Conservation (phyloP, 2,113 vertebrate genomes). For the Takifugu flavidus region DNA sequence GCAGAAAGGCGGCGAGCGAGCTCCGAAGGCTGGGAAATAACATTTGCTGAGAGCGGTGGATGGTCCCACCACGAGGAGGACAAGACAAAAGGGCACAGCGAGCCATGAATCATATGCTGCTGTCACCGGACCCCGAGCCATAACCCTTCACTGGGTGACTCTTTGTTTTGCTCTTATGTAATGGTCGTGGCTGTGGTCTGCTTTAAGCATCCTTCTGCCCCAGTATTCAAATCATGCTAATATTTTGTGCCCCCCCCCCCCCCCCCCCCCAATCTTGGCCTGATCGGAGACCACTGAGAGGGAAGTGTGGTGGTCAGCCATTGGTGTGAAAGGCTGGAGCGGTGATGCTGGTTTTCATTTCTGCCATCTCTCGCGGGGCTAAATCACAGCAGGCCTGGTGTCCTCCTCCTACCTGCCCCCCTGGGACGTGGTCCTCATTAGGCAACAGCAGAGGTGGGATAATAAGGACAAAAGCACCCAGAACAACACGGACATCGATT, state of each 20-base stretch:
- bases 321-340: conserved; percentile 20
- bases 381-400: conserved; percentile 35
- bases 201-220: conserved; percentile 54
- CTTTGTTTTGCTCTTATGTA: conserved; percentile 68
- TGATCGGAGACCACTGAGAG: conserved; percentile 8
- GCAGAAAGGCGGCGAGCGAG: conserved; percentile 8
- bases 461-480: conserved; percentile 50
- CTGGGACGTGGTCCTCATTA: conserved; percentile 40
- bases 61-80: conserved; percentile 63
- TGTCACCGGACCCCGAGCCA: conserved; percentile 70
- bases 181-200: conserved; percentile 53
- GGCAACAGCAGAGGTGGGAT: conserved; percentile 34
- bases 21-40: conserved; percentile 62
- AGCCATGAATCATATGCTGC: conserved; percentile 74
- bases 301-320: conserved; percentile 9
- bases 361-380: conserved; percentile 31
- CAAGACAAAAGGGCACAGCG: conserved; percentile 65
- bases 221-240: conserved; percentile 52
- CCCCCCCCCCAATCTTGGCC: conserved; percentile 8
- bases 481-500: conserved; percentile 51
- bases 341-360: conserved; percentile 35
- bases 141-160: conserved; percentile 64
- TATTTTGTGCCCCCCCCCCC: conserved; percentile 32
- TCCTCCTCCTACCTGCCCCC: conserved; percentile 19
- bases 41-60: conserved; percentile 63